phyloP scores from a whole-genome alignment of 2,797 vertebrate genomes.

The Mormyrops boulengeri region DNA sequence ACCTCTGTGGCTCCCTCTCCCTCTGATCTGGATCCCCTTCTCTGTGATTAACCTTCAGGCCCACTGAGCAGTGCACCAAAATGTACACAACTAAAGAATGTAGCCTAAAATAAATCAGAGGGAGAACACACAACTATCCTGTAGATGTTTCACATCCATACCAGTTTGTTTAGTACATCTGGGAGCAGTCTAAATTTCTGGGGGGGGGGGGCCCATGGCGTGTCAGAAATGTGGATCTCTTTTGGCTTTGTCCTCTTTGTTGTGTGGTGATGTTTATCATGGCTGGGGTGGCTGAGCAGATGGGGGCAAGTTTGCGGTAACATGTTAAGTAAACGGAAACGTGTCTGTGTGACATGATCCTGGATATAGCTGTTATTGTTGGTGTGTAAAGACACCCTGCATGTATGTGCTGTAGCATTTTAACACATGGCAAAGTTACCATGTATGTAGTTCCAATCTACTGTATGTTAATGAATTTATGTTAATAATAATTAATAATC shows the following conservation, averaged over 20 bases:
- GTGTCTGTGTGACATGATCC: neutral
- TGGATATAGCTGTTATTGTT: neutral
- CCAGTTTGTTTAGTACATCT: neutral
- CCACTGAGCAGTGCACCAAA: neutral
- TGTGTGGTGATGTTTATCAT: neutral
- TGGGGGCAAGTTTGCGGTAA: neutral
- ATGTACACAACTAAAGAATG: neutral
- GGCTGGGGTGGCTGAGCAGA: neutral
- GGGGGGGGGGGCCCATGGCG: neutral
- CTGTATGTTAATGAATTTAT: neutral
- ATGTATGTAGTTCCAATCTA: neutral
- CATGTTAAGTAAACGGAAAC: neutral
- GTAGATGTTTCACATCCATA: neutral
- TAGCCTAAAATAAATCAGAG: neutral
- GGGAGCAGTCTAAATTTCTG: neutral
- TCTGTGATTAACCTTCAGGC: neutral
- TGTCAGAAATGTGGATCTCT: neutral
- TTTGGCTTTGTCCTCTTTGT: too few relatives aligned
- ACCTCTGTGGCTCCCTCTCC: constrained; percentile 15
- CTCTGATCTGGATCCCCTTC: constrained; percentile 4
- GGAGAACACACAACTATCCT: neutral
- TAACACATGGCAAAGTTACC: neutral
- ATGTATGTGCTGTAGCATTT: neutral
- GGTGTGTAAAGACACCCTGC: neutral
- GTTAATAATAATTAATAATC: neutral